These are phyloP conservation scores for Caranx ignobilis DNA, from an alignment of 2,113 vertebrate species.

Conservation along the genomic window DNA sequence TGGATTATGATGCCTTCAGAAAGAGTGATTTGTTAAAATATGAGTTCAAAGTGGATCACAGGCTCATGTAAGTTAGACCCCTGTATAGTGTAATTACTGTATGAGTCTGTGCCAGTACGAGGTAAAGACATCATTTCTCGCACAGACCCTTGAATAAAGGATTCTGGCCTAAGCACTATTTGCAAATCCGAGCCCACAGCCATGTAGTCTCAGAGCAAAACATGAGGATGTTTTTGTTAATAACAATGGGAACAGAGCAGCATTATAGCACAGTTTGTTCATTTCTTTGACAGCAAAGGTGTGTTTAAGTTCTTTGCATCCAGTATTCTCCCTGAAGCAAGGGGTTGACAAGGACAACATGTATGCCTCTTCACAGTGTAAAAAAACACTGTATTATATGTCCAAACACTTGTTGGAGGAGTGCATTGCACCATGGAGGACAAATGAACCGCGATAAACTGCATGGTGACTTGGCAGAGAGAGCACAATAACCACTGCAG, in stretches of 20 bases:
- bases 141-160: background rate
- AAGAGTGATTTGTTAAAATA: constrained; percentile 2
- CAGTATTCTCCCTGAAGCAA: constrained; percentile 21
- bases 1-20: constrained; percentile 15
- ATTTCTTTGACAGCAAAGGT: constrained; percentile 18
- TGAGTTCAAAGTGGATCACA: constrained; percentile 1
- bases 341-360: background rate
- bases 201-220: constrained; percentile 17
- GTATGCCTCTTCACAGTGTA: background rate
- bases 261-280: background rate
- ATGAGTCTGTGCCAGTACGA: background rate
- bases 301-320: background rate
- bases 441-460: constrained; percentile 17
- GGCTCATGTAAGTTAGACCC: background rate
- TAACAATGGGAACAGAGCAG: constrained; percentile 17
- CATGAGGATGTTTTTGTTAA: constrained; percentile 5
- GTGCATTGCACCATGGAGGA: constrained; percentile 3
- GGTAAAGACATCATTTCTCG: background rate
- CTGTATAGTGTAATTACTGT: background rate
- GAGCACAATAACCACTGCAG: constrained; percentile 5
- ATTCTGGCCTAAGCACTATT: constrained; percentile 14
- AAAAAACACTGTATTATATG: constrained; percentile 7
- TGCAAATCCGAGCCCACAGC: constrained; percentile 25
- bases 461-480: constrained; percentile 23
- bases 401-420: constrained; percentile 20